Percentiles rank a stretch among this genome's conserved stretches.
phyloP scores from a whole-genome alignment of 2,888 invertebrate species.

The Stegana nigrithorax region DNA sequence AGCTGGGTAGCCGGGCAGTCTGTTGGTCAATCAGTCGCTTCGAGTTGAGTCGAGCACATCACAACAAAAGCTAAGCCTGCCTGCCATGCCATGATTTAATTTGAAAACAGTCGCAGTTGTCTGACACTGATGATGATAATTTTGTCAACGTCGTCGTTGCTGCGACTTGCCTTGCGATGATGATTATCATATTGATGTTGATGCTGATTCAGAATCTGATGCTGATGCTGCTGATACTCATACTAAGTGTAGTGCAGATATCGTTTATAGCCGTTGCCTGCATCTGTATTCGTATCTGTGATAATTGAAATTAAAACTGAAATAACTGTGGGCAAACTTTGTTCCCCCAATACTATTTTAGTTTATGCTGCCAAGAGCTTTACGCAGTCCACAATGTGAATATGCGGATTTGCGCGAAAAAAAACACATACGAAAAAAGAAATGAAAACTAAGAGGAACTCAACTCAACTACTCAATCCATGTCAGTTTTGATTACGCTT shows the following conservation, averaged over 20 bases:
- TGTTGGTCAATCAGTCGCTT: too few species aligned
- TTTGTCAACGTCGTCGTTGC: not conserved
- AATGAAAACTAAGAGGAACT: not conserved
- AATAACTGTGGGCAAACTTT: not conserved
- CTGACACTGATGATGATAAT: too few species aligned
- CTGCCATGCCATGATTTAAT: constrained; percentile 2
- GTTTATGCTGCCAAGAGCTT: not conserved
- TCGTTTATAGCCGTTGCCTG: not conserved
- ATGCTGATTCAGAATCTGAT: too few species aligned
- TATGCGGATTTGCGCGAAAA: not conserved
- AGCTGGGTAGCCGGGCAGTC: too few species aligned
- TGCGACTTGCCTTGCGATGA: not conserved
- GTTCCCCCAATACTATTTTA: constrained; percentile 11
- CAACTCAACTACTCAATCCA: constrained; percentile 26
- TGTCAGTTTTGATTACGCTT: constrained; percentile 51
- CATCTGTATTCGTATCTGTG: not conserved
- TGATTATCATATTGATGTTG: too few species aligned
- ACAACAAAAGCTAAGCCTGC: not conserved
- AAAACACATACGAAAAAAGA: not conserved
- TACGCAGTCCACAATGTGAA: not conserved
- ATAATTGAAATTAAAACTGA: constrained; percentile 17
- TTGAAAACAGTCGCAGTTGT: not conserved
- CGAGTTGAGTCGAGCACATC: not conserved
- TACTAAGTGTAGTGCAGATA: not conserved
- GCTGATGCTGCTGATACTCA: not conserved